Evolutionary conservation across 1,140 invertebrate species (phyloP).

Genomic region (Scaptomyza pallida): DNA sequence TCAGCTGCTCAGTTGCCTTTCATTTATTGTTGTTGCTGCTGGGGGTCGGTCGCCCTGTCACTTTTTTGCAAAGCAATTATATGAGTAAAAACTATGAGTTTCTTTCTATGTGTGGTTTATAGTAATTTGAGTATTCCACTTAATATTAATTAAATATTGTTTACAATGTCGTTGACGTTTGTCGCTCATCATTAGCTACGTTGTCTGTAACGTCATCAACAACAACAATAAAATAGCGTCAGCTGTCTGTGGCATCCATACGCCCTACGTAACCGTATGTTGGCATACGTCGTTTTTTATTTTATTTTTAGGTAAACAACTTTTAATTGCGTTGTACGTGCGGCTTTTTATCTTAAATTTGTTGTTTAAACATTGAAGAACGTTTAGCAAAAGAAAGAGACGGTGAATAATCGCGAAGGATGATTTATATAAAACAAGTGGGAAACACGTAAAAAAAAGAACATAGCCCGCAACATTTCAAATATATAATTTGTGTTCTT

Average conservation of each 20-base stretch:
- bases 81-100: constrained; percentile 31
- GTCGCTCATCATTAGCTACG: constrained; percentile 33
- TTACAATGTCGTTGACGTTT: constrained; percentile 22
- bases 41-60: constrained; percentile 26
- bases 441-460: constrained; percentile 15
- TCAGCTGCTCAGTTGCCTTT: constrained; percentile 28
- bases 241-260: background rate
- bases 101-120: constrained; percentile 20
- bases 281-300: constrained; percentile 5
- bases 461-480: background rate
- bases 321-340: constrained; percentile 17
- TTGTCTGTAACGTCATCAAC: constrained; percentile 19
- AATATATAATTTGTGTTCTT: constrained; percentile 8
- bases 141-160: constrained; percentile 54
- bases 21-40: constrained; percentile 44
- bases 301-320: background rate
- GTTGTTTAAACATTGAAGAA: constrained; percentile 47
- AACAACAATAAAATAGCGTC: constrained; percentile 3
- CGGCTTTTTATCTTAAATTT: constrained; percentile 48
- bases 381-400: background rate
- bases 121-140: constrained; percentile 56
- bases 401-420: constrained; percentile 8
- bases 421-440: constrained; percentile 34
- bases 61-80: constrained; percentile 48
- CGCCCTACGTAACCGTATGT: background rate